These are phyloP conservation scores for Lemur catta DNA, from an alignment of 2,797 vertebrate genomes.

Conservation along the genomic window DNA sequence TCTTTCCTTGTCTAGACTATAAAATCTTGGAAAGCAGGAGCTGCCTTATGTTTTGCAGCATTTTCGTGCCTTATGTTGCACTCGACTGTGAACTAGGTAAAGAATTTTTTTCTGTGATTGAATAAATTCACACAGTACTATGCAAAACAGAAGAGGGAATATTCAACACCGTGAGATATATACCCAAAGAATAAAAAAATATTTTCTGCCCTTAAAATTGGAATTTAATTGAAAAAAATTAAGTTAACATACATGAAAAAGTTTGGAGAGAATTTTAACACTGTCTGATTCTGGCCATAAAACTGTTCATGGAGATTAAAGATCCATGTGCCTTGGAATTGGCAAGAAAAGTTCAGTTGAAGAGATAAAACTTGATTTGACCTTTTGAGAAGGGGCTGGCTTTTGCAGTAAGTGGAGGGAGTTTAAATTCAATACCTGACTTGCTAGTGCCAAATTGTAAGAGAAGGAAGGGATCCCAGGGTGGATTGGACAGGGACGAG, in stretches of 20 bases:
- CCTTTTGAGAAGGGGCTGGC: not conserved
- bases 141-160: not conserved
- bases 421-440: not conserved
- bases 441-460: not conserved
- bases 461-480: not conserved
- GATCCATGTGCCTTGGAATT: not conserved
- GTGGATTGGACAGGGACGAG: not conserved
- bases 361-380: not conserved
- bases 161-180: not conserved
- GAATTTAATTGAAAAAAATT: not conserved
- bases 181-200: not conserved
- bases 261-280: not conserved
- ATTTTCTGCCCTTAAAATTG: not conserved
- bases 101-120: not conserved
- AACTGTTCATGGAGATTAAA: not conserved
- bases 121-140: not conserved
- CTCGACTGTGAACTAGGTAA: not conserved
- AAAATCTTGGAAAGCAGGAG: not conserved
- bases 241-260: not conserved
- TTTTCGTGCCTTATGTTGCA: not conserved
- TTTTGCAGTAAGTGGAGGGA: not conserved
- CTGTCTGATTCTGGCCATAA: not conserved
- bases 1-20: constrained; percentile 4
- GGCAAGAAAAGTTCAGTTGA: not conserved
- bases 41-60: not conserved